Evolutionary conservation across 2,797 vertebrate species (phyloP), one percentile per base, ranked within the genome.

Genomic region (Gobionotothen gibberifrons): DNA sequence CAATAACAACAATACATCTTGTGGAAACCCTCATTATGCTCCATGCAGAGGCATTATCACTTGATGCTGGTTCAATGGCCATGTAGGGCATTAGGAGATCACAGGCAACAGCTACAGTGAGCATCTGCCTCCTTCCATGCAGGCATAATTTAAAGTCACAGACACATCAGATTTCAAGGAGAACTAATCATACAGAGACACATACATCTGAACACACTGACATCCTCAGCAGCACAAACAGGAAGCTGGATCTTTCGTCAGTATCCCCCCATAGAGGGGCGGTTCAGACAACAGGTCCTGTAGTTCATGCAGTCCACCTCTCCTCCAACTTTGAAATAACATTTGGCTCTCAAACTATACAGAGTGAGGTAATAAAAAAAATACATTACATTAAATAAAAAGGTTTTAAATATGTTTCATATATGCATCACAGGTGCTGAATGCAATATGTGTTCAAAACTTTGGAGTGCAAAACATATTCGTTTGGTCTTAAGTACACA

Each of bases 11-110:
- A 86, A 71, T 55, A 74, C 17, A 74, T 87, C 87, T 90, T 65
- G 0, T 76, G 79, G 85, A 92, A 89, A 83, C 17, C 46, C 54
- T 90, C 88, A 90, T 91, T 85, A 74, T 85, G 88, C 85, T 87
- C 65, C 70, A 42, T 47, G 59, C 36, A 76, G 44, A 68, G 74
- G 87, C 86, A 85, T 85, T 68, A 84, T 89, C 73, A 78, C 75
- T 68, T 43, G 81, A 74, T 94, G 92, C 93, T 91, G 90, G 85
- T 91, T 91, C 92, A 93, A 74, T 85, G 90, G 89, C 78, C 85
- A 92, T 91, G 77, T 91, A 76, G 82, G 88, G 72, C 88, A 84
- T 63, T 2, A 72, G 83, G 90, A 88, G 85, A 90, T 94, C 93
- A 93, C 39, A 47, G 91, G 90, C 91, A 69, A 67, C 66, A 36